These are phyloP conservation scores for Ectemnius lituratus DNA, from an alignment of 2,888 invertebrate species.

Conservation along the genomic window DNA sequence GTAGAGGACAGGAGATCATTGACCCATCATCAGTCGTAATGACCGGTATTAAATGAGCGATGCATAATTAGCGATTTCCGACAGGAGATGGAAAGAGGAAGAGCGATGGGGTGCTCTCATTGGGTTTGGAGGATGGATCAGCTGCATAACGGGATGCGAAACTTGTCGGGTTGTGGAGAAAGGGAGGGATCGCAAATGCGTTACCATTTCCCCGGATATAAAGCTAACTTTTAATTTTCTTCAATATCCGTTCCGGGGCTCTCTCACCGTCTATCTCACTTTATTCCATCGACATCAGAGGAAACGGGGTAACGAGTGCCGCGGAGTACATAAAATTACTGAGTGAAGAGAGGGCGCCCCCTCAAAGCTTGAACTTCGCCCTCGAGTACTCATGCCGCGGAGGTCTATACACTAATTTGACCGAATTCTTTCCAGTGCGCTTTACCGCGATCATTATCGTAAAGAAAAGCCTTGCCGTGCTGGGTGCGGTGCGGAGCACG, in stretches of 20 bases:
- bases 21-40: slow-evolving; percentile 18
- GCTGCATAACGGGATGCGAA: neutral
- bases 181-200: slow-evolving; percentile 41
- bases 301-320: slow-evolving; percentile 1
- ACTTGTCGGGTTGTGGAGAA: slow-evolving; percentile 17
- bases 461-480: no score
- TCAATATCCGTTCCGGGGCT: slow-evolving; percentile 19
- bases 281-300: slow-evolving; percentile 4
- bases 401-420: slow-evolving; percentile 4
- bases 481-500: no score
- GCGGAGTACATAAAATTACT: neutral
- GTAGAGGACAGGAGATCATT: neutral
- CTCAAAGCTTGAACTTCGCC: no score
- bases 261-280: neutral
- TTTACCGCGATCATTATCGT: slow-evolving; percentile 1
- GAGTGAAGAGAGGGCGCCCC: neutral
- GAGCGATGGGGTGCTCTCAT: slow-evolving; percentile 7
- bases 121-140: neutral
- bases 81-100: slow-evolving; percentile 18
- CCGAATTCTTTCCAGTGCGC: neutral
- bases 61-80: slow-evolving; percentile 24
- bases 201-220: slow-evolving; percentile 31
- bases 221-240: slow-evolving; percentile 43
- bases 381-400: no score
- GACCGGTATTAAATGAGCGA: slow-evolving; percentile 30